Percentiles rank a stretch among this genome's conserved stretches.
Evolutionary conservation across 2,797 vertebrate genomes (phyloP).

Genomic region (Gobio occitaniae): DNA sequence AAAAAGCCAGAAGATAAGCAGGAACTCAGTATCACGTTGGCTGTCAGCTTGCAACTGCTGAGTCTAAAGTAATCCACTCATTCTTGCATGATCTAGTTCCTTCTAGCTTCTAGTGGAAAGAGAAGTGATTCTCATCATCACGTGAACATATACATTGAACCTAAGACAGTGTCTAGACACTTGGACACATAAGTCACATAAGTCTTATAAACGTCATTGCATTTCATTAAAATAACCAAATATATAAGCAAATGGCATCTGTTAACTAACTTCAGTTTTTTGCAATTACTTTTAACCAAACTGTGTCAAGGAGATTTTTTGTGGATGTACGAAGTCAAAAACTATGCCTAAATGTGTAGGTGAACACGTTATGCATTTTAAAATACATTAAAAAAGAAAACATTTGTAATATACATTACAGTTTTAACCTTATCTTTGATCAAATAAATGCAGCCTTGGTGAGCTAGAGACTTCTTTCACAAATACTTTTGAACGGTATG

Average conservation of each 20-base stretch:
- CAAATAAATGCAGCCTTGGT: neutral
- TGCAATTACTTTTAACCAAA: neutral
- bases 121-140: constrained; percentile 1
- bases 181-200: neutral
- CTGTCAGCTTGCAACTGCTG: neutral
- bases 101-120: neutral
- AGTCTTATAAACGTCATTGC: neutral
- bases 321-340: neutral
- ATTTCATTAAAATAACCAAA: neutral
- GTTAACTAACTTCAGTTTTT: neutral
- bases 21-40: neutral
- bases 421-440: neutral
- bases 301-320: neutral
- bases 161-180: neutral
- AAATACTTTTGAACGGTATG: neutral
- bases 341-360: neutral
- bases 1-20: neutral
- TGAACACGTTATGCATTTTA: neutral
- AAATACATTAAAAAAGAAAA: neutral
- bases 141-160: neutral
- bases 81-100: constrained; percentile 2
- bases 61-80: neutral
- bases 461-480: neutral
- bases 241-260: neutral
- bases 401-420: neutral